A percentile compares a stretch with the other conserved stretches of the same genome.
phyloP scores from a whole-genome alignment of 1,140 invertebrate species.

The Lethrus apterus region DNA sequence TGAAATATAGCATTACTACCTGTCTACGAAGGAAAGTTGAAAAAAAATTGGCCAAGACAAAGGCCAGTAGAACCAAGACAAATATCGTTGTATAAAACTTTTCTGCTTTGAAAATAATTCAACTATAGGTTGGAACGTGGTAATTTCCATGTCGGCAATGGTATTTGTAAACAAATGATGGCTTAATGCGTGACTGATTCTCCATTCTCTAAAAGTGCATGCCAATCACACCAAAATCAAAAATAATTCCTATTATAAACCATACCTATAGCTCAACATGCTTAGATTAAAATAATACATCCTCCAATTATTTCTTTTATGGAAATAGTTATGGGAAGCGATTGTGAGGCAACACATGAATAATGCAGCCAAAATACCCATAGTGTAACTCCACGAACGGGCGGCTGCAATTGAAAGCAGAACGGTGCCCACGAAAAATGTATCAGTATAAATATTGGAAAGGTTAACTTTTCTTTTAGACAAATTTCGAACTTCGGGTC shows the following conservation, averaged over 20 bases:
- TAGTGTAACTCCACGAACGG: conserved; percentile 38
- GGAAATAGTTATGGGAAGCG: conserved; percentile 72
- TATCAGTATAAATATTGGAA: conserved; percentile 48
- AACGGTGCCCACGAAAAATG: conserved; percentile 45
- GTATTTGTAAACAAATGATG: conserved; percentile 79
- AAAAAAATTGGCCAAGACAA: background rate
- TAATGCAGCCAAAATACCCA: too few relatives aligned
- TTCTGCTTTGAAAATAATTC: conserved; percentile 54
- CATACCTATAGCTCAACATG: conserved; percentile 54
- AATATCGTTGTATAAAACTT: conserved; percentile 35
- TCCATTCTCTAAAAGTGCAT: conserved; percentile 55
- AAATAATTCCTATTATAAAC: conserved; percentile 21
- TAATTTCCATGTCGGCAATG: conserved; percentile 65
- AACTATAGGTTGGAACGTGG: conserved; percentile 58
- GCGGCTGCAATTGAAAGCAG: conserved; percentile 46
- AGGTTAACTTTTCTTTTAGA: conserved; percentile 35
- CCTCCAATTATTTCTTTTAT: conserved; percentile 69
- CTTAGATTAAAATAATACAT: conserved; percentile 73
- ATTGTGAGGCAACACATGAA: too few relatives aligned
- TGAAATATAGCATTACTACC: too few relatives aligned
- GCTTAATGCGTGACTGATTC: conserved; percentile 67
- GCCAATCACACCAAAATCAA: background rate
- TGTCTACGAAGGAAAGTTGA: background rate
- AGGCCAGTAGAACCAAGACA: conserved; percentile 45
- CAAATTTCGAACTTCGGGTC: conserved; percentile 31